Base-by-base conservation (phyloP, 2,888 invertebrate genomes). In the Noctua comes region DNA sequence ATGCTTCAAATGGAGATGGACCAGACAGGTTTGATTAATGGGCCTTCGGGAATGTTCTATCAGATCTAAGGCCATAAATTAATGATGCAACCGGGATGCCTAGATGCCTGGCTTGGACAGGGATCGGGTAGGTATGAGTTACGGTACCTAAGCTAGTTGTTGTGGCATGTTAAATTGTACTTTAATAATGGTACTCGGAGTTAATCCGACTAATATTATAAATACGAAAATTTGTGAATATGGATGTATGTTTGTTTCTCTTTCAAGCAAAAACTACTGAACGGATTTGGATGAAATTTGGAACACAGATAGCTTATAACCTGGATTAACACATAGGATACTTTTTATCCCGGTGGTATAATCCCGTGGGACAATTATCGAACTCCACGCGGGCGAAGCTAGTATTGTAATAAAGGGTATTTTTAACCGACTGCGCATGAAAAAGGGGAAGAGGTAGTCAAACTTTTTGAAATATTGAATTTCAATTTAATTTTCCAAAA, bases 11-110 rank as follows among this genome's bases (percentile, higher is more conserved):
- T 73, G 27, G 69, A 87, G 85, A 89, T 84, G 82, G 73, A 70
- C 68, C 65, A 72, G 82, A 86, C 83, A 78, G 24, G 40, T 77
- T 80, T 84, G 90, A 89, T 88, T 85, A 88, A 89, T 88, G 83
- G 36, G 13, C 21, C 78, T 68, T 75, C 76, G 74, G 72, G 80
- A 79, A 81, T 80, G 83, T 81, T 79, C 80, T 77, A 75, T 86
- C 75, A 43, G 76, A 88, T 79, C 80, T 72, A 70, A 51, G 65
- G 76, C 76, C 70, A 87, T 88, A 84, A 88, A 89, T 89, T 87
- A 89, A 79, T 89, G 79, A 73, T 72, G 74, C 68, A 79, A 73
- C 78, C n/a, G 43, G 79, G 74, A 78, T 79, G 51, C 74, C 59
- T 75, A 75, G 66, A 82, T 62, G 36, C 79, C 18, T 51, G 31